These are phyloP conservation scores for Coregonus ussuriensis DNA, from an alignment of 2,797 vertebrate species.

Conservation along the genomic window DNA sequence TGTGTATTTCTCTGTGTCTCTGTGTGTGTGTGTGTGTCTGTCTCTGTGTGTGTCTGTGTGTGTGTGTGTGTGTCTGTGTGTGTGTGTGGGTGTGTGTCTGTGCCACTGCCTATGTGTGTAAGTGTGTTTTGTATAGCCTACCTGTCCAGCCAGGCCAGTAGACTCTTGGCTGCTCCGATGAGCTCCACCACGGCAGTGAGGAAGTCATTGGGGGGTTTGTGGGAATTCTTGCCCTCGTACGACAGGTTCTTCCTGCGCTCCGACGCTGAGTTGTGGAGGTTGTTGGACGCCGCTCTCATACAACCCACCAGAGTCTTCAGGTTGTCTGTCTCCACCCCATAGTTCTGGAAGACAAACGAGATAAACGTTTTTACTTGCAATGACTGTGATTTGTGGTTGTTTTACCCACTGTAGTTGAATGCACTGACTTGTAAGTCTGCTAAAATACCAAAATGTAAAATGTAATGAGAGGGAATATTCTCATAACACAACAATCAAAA, in stretches of 20 bases:
- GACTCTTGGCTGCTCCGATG: slow-evolving; percentile 88
- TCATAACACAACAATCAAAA: slow-evolving; percentile 8
- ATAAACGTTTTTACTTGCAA: background rate
- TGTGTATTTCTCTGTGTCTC: background rate
- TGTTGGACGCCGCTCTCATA: slow-evolving; percentile 82
- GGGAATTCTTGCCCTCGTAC: slow-evolving; percentile 79
- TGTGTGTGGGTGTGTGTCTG: background rate
- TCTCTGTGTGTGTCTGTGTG: background rate
- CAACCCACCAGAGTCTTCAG: slow-evolving; percentile 89
- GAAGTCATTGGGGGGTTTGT: slow-evolving; percentile 89
- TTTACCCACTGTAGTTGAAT: background rate
- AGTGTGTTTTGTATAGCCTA: slow-evolving; percentile 49
- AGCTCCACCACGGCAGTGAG: slow-evolving; percentile 93
- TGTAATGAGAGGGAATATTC: background rate
- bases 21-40: background rate
- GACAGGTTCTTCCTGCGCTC: slow-evolving; percentile 82
- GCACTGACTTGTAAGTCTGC: background rate
- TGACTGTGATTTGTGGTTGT: background rate
- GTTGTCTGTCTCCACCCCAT: slow-evolving; percentile 89
- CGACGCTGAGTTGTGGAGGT: slow-evolving; percentile 83
- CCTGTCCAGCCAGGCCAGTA: slow-evolving; percentile 93
- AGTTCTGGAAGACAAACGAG: slow-evolving; percentile 77
- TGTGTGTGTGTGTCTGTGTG: background rate
- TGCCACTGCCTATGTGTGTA: background rate
- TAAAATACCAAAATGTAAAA: background rate